phyloP scores from a whole-genome alignment of 2,113 vertebrate genomes.

The Psittacula cyanocephala region DNA sequence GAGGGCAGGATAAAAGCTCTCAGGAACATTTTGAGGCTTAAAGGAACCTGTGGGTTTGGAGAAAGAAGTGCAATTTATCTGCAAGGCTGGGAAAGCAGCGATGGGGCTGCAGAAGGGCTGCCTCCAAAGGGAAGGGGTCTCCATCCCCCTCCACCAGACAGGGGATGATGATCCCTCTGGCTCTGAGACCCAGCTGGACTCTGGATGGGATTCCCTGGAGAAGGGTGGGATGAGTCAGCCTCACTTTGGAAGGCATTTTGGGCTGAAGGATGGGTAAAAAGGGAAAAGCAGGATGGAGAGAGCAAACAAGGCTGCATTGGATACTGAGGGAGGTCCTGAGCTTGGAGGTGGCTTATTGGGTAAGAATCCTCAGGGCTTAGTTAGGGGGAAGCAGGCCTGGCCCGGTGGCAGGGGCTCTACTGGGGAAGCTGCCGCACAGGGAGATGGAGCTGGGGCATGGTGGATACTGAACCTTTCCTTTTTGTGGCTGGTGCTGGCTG shows the following conservation, averaged over 20 bases:
- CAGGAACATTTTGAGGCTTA: neutral
- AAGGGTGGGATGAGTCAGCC: neutral
- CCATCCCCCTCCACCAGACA: neutral
- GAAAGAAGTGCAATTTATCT: neutral
- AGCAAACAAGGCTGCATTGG: neutral
- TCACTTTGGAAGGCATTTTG: neutral
- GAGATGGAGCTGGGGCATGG: neutral
- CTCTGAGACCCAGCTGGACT: neutral
- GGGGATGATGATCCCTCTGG: fast-evolving
- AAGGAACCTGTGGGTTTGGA: neutral
- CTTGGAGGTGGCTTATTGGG: neutral
- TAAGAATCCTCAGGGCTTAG: neutral
- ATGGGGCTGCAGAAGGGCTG: fast-evolving
- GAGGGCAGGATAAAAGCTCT: neutral
- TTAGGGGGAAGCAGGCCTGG: neutral
- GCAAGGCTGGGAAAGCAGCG: neutral
- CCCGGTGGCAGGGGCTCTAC: neutral
- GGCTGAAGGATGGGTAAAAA: neutral
- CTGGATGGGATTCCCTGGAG: neutral
- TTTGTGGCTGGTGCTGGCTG: neutral
- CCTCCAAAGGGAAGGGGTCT: neutral
- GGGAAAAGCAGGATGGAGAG: neutral
- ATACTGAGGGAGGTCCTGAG: neutral
- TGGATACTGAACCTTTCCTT: neutral
- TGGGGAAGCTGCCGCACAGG: neutral